Evolutionary conservation across 2,797 vertebrate species (phyloP).

Genomic region (Sebastes hubbsi): DNA sequence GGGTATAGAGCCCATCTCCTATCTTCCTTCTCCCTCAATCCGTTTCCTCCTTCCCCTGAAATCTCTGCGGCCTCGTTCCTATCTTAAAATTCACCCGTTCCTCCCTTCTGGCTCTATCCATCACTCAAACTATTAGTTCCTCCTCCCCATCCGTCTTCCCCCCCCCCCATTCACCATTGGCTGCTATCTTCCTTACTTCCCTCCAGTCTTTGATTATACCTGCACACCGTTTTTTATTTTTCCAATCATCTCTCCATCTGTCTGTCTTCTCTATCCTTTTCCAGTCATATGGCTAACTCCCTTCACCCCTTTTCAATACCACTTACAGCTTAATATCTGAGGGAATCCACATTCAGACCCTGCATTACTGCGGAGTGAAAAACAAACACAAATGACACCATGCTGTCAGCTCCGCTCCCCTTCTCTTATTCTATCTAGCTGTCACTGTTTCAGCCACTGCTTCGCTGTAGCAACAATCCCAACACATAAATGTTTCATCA

Average conservation of each 20-base stretch:
- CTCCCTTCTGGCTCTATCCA: slow-evolving; percentile 32
- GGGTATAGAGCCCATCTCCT: slow-evolving; percentile 21
- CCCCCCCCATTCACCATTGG: not conserved
- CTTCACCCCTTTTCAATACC: slow-evolving; percentile 1
- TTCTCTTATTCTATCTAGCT: not conserved
- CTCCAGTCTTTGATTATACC: slow-evolving; percentile 44
- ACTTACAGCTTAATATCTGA: slow-evolving; percentile 25
- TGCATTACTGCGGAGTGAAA: slow-evolving; percentile 50
- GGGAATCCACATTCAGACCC: slow-evolving; percentile 3
- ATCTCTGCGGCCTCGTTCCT: slow-evolving; percentile 46
- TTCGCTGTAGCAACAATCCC: not conserved
- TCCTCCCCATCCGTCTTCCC: slow-evolving; percentile 17
- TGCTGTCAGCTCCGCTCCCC: not conserved
- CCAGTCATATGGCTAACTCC: not conserved
- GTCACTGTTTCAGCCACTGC: slow-evolving; percentile 26
- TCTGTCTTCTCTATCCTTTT: slow-evolving; percentile 10
- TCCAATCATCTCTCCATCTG: slow-evolving; percentile 47
- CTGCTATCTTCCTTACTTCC: slow-evolving; percentile 21
- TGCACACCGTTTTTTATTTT: slow-evolving; percentile 23
- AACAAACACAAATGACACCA: slow-evolving; percentile 20
- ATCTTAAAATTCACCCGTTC: slow-evolving; percentile 27
- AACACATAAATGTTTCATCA: slow-evolving; percentile 39
- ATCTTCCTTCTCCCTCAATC: slow-evolving; percentile 15
- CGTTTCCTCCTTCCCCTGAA: slow-evolving; percentile 23
- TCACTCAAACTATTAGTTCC: slow-evolving; percentile 38